These are phyloP conservation scores for Herminia tarsipennalis DNA, from an alignment of 2,888 invertebrate species.

Conservation along the genomic window DNA sequence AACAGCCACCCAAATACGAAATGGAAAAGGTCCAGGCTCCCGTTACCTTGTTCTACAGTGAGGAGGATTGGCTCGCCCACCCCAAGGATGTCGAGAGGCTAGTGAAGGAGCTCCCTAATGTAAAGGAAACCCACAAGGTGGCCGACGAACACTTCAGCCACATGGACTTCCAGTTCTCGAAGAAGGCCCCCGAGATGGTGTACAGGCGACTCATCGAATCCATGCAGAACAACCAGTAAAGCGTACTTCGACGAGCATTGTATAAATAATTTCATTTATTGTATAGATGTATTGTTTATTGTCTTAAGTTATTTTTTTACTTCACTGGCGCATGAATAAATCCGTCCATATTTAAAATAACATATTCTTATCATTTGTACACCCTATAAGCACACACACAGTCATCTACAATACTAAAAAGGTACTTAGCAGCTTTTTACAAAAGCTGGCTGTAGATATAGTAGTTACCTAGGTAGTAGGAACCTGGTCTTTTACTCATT, in stretches of 20 bases:
- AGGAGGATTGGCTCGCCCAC: conserved; percentile 88
- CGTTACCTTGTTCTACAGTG: conserved; percentile 71
- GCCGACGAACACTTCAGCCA: conserved; percentile 78
- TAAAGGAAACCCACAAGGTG: conserved; percentile 82
- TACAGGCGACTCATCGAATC: conserved; percentile 70
- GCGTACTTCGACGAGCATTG: conserved; percentile 24
- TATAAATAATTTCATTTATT: conserved; percentile 38
- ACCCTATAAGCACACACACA: too few relatives aligned
- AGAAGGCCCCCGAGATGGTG: conserved; percentile 63
- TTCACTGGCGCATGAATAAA: conserved; percentile 56
- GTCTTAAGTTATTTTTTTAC: conserved; percentile 52
- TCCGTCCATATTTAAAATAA: conserved; percentile 52
- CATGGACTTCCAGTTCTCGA: conserved; percentile 78
- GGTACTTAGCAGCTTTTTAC: too few relatives aligned
- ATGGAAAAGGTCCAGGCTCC: conserved; percentile 70
- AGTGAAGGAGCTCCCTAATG: conserved; percentile 83
- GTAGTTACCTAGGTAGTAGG: too few relatives aligned
- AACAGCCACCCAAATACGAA: conserved; percentile 68
- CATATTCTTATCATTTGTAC: too few relatives aligned
- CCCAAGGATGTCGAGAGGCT: conserved; percentile 86
- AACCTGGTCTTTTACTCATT: too few relatives aligned
- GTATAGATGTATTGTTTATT: conserved; percentile 45
- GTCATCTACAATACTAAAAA: too few relatives aligned
- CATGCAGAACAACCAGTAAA: conserved; percentile 51
- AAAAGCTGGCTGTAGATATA: too few relatives aligned